phyloP scores from a whole-genome alignment of 2,888 invertebrate genomes.

The Lacanobia oleracea region DNA sequence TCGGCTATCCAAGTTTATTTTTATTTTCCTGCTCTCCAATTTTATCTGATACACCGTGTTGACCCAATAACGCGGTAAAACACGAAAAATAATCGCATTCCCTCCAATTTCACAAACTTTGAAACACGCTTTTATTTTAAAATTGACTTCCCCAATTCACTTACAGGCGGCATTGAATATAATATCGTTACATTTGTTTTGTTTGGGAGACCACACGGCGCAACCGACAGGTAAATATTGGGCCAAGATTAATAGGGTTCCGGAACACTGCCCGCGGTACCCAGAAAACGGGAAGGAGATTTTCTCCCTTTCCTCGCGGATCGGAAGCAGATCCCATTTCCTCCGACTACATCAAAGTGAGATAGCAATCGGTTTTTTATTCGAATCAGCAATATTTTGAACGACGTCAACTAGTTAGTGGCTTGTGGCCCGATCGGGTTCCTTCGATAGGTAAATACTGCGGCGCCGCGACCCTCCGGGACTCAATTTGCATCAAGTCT shows the following conservation, averaged over 20 bases:
- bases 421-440: conserved; percentile 72
- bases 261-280: conserved; percentile 77
- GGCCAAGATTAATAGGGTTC: conserved; percentile 78
- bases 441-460: conserved; percentile 70
- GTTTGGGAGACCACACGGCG: conserved; percentile 53
- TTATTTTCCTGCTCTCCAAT: not conserved
- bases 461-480: conserved; percentile 53
- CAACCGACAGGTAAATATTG: conserved; percentile 79
- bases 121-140: conserved; percentile 4
- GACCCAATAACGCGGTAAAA: not conserved
- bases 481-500: conserved; percentile 68
- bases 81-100: conserved; percentile 24
- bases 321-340: conserved; percentile 90
- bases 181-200: conserved; percentile 63
- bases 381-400: conserved; percentile 89
- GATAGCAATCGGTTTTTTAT: conserved; percentile 89
- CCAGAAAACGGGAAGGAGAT: conserved; percentile 85
- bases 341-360: conserved; percentile 90
- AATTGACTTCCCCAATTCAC: conserved; percentile 25
- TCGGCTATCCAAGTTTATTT: conserved; percentile 16
- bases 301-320: conserved; percentile 87
- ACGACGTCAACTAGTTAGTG: conserved; percentile 82
- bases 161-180: conserved; percentile 38
- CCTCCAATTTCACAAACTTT: conserved; percentile 31
- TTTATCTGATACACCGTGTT: conserved; percentile 18